These are phyloP conservation scores for Xenopus petersii DNA, from an alignment of 2,797 vertebrate genomes.

Conservation along the genomic window DNA sequence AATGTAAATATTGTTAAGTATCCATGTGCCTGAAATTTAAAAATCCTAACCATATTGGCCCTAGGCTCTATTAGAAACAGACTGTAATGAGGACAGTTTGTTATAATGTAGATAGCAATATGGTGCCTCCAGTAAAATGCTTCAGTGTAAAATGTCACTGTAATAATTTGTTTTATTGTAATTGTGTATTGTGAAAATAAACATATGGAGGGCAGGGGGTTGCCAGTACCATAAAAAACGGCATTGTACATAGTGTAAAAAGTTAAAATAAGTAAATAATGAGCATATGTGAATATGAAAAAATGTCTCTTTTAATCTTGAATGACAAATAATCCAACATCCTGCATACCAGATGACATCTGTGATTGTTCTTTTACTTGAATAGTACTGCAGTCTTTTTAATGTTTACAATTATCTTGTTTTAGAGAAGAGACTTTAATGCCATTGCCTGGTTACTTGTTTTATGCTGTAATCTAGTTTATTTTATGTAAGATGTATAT, in stretches of 20 bases:
- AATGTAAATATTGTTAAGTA: slow-evolving; percentile 85
- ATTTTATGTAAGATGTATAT: slow-evolving; percentile 88
- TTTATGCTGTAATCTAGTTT: slow-evolving; percentile 85
- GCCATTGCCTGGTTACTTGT: slow-evolving; percentile 87
- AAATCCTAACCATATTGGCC: slow-evolving; percentile 75
- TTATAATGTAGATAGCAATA: slow-evolving; percentile 81
- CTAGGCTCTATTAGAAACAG: slow-evolving; percentile 73
- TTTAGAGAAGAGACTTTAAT: slow-evolving; percentile 85
- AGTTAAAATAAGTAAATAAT: slow-evolving; percentile 82
- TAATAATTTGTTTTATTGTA: slow-evolving; percentile 93
- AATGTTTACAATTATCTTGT: slow-evolving; percentile 92
- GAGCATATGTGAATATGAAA: slow-evolving; percentile 81
- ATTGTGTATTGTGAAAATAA: slow-evolving; percentile 91
- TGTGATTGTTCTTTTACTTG: slow-evolving; percentile 94
- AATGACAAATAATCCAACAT: slow-evolving; percentile 81
- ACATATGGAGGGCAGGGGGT: slow-evolving; percentile 82
- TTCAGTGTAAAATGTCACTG: slow-evolving; percentile 89
- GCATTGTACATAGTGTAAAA: slow-evolving; percentile 96
- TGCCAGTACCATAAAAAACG: slow-evolving; percentile 86
- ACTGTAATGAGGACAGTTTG: slow-evolving; percentile 78
- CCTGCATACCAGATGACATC: slow-evolving; percentile 79
- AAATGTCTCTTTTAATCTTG: slow-evolving; percentile 75
- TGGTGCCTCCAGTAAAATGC: slow-evolving; percentile 84
- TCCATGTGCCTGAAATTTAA: slow-evolving; percentile 92
- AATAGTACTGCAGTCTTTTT: slow-evolving; percentile 88